Evolutionary conservation across 2,888 invertebrate species (phyloP), one percentile per base, ranked within the genome.

Genomic region (Sphaerophoria taeniata): DNA sequence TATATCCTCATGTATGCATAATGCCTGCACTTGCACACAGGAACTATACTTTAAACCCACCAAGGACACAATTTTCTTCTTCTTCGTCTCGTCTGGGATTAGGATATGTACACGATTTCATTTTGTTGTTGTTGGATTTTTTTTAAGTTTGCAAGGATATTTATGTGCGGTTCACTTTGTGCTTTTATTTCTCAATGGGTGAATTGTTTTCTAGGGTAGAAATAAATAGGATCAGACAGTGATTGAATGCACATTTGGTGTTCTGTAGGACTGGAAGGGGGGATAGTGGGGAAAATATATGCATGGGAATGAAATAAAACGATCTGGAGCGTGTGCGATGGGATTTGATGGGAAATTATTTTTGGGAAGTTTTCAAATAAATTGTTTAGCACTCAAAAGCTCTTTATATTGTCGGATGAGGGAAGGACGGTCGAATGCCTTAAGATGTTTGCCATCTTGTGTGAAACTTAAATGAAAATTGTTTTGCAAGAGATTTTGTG

Each of bases 221-320:
- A 85, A 85, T 85, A 81, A 85, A 85, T 81, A 85, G 85, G 81
- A 85, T 85, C 85, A 85, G 76, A 69, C 85, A 73, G 85, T 81
- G 85, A 85, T 85, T 85, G 80, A 85, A 76, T 85, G 81, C 72
- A 63, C 69, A 69, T 70, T 70, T 81, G 67, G 69, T 81, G 63
- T 63, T 85, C 24, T 72, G 73, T 65, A 79, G 24, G 24, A 24
- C 1, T 24, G 24, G 24, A 24, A 2, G 24, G 24, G 2, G 24
- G 24, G 24, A 24, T 24, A 2, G 24, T n/a, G 24, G 24, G 1
- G 1, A 24, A 24, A 24, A 24, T 24, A 24, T 24, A 24, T 24
- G 24, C 24, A 24, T 24, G 24, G 24, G 24, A 24, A 24, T 58
- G 60, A 70, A 69, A 78, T 77, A 58, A 55, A 75, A 65, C 84